Evolutionary conservation across 1,140 invertebrate genomes (phyloP).

Genomic region (Magallana ariakensis): DNA sequence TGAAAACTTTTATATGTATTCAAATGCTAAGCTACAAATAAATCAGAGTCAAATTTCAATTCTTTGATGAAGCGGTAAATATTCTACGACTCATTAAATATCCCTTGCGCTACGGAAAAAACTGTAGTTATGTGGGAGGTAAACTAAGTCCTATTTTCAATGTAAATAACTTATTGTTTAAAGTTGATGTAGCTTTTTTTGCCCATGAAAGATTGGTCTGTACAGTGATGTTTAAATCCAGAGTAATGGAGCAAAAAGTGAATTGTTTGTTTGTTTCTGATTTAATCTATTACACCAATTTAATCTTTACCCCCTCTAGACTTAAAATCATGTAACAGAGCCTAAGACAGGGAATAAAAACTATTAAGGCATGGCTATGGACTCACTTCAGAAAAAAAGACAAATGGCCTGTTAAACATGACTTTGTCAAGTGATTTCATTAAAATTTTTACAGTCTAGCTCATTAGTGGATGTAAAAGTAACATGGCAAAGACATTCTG

Average conservation of each 20-base stretch:
- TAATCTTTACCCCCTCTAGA: slow-evolving; percentile 2
- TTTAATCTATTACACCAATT: background rate
- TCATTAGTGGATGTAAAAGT: too few species aligned
- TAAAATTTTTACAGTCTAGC: too few species aligned
- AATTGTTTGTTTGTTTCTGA: slow-evolving; percentile 16
- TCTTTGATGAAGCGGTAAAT: background rate
- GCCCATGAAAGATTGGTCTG: background rate
- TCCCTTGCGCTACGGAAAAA: background rate
- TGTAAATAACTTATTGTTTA: background rate
- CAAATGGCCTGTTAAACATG: too few species aligned
- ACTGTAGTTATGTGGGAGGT: background rate
- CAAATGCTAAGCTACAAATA: background rate
- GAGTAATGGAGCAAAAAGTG: slow-evolving; percentile 1
- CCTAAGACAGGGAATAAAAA: background rate
- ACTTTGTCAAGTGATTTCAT: too few species aligned
- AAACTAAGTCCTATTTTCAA: background rate
- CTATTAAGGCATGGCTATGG: too few species aligned
- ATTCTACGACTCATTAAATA: background rate
- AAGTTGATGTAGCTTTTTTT: background rate
- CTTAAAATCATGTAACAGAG: background rate
- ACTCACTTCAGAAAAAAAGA: too few species aligned
- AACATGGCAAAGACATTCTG: too few species aligned
- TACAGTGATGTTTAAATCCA: background rate
- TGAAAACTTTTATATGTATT: background rate
- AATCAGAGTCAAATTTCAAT: slow-evolving; percentile 12